phyloP scores from a whole-genome alignment of 2,797 vertebrate species.

The Diglossa cyanea region DNA sequence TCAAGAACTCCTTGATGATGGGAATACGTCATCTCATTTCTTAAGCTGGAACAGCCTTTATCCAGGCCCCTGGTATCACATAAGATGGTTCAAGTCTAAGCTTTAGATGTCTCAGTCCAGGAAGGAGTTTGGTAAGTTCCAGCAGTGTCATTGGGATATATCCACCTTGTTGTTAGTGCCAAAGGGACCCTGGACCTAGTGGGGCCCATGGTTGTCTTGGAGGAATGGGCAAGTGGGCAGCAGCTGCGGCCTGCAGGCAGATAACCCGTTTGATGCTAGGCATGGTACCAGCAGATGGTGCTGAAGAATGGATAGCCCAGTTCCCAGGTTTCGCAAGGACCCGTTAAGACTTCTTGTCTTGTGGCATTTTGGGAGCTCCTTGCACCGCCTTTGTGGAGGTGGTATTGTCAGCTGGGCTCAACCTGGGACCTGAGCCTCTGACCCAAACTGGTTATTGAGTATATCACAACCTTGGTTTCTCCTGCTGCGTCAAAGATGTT shows the following conservation, averaged over 20 bases:
- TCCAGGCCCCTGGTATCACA: neutral
- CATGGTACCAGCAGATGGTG: slow-evolving; percentile 27
- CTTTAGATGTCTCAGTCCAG: neutral
- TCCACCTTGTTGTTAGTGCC: neutral
- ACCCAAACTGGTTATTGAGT: neutral
- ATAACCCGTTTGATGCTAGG: neutral
- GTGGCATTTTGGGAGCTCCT: neutral
- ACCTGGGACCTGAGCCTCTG: neutral
- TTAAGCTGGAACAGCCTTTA: neutral
- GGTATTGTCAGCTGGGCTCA: accelerated
- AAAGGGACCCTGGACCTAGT: neutral
- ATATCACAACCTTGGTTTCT: neutral
- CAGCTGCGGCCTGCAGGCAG: neutral
- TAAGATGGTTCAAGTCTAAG: neutral
- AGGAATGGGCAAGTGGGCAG: neutral
- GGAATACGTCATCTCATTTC: neutral
- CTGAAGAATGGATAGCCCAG: slow-evolving; percentile 45
- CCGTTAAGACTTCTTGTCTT: neutral
- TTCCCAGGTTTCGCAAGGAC: neutral
- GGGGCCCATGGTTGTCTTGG: neutral
- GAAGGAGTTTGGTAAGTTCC: neutral
- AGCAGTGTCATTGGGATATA: neutral
- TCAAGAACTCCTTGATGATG: neutral
- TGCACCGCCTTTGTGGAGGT: accelerated
- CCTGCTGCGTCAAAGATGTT: neutral